Evolutionary conservation across 2,888 invertebrate species (phyloP).

Genomic region (Tetheella fluctuosa): DNA sequence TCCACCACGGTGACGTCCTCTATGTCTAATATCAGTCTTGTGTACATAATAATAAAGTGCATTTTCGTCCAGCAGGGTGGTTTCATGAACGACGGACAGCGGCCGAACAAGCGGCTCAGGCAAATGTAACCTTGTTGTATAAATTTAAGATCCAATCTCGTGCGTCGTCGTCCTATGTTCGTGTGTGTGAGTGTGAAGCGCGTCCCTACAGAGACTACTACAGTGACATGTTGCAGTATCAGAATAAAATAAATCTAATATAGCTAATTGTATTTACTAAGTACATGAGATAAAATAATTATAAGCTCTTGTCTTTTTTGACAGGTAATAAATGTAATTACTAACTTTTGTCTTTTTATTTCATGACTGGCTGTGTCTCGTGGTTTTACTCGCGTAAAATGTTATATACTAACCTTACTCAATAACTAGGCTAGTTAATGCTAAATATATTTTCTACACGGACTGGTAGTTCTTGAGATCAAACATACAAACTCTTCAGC

Average conservation of each 20-base stretch:
- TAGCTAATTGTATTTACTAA: slow-evolving; percentile 84
- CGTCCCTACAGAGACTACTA: slow-evolving; percentile 63
- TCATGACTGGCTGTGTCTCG: not conserved
- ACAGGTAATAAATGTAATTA: slow-evolving; percentile 81
- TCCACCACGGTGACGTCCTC: slow-evolving; percentile 28
- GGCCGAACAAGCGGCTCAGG: slow-evolving; percentile 80
- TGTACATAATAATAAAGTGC: slow-evolving; percentile 15
- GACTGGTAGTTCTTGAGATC: no score
- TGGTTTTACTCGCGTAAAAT: no score
- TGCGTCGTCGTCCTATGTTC: slow-evolving; percentile 69
- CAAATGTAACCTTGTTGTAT: slow-evolving; percentile 66
- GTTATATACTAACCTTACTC: no score
- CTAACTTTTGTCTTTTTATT: slow-evolving; percentile 54
- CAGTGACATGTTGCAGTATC: slow-evolving; percentile 65
- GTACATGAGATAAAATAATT: slow-evolving; percentile 76
- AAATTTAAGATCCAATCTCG: slow-evolving; percentile 46
- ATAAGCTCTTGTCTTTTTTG: slow-evolving; percentile 80
- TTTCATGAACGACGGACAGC: slow-evolving; percentile 81
- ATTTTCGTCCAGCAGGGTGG: slow-evolving; percentile 60
- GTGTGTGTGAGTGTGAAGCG: slow-evolving; percentile 66
- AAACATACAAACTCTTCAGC: no score
- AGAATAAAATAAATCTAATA: slow-evolving; percentile 54
- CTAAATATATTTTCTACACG: no score
- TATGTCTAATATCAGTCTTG: slow-evolving; percentile 23
- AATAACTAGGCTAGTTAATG: no score